Percentiles rank a stretch among this genome's conserved stretches.
Evolutionary conservation across 2,113 vertebrate genomes (phyloP).

Genomic region (Phalacrocorax brasilianus): DNA sequence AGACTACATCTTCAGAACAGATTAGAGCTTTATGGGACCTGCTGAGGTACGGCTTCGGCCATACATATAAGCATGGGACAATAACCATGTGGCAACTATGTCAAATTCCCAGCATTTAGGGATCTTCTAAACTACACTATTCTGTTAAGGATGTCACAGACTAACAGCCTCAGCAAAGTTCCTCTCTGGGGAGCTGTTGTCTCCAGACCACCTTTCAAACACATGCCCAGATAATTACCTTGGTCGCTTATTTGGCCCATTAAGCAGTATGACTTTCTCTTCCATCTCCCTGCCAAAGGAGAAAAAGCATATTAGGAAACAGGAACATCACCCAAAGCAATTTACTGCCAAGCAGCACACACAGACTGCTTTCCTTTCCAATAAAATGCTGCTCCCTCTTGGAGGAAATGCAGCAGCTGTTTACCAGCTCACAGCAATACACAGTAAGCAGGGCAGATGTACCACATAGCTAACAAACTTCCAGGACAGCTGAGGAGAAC

Average conservation of each 20-base stretch:
- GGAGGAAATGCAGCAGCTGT: not conserved
- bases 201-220: not conserved
- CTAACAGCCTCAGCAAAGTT: not conserved
- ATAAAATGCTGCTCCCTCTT: not conserved
- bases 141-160: not conserved
- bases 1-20: not conserved
- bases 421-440: not conserved
- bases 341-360: not conserved
- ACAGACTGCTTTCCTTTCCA: not conserved
- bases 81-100: not conserved
- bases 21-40: not conserved
- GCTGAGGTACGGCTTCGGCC: not conserved
- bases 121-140: not conserved
- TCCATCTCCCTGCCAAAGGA: constrained; percentile 86
- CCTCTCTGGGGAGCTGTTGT: not conserved
- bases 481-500: not conserved
- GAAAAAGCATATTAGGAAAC: constrained; percentile 35
- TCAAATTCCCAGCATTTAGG: not conserved
- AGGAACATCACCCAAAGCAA: not conserved
- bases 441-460: constrained; percentile 12
- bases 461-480: not conserved
- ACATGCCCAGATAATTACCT: constrained; percentile 77
- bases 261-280: constrained; percentile 88
- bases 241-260: constrained; percentile 91
- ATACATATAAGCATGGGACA: not conserved